These are phyloP conservation scores for Liopterus haemorrhoidalis DNA, from an alignment of 2,888 invertebrate species.

Conservation along the genomic window DNA sequence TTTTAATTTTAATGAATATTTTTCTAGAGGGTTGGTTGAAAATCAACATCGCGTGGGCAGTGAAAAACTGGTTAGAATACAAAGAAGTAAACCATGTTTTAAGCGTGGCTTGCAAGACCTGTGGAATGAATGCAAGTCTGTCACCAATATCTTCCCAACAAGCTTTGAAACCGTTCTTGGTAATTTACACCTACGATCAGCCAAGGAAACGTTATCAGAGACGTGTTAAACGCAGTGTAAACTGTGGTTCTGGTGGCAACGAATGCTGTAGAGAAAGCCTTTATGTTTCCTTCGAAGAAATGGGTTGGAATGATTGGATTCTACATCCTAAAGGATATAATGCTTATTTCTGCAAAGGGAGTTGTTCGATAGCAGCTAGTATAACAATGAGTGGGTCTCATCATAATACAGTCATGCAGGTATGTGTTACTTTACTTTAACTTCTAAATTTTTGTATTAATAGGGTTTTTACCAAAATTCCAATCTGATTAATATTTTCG, in stretches of 20 bases:
- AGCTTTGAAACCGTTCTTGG: conserved; percentile 69
- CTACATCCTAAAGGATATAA: conserved; percentile 75
- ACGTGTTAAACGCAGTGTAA: conserved; percentile 52
- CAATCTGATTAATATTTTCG: too few species aligned
- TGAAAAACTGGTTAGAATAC: conserved; percentile 69
- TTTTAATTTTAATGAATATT: too few species aligned
- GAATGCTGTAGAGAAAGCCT: conserved; percentile 80
- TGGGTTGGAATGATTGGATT: conserved; percentile 88
- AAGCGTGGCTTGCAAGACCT: conserved; percentile 72
- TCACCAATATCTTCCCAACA: conserved; percentile 66
- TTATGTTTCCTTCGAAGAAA: conserved; percentile 74
- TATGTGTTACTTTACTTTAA: too few species aligned
- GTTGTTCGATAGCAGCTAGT: conserved; percentile 68
- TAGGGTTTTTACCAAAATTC: too few species aligned
- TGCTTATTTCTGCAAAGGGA: conserved; percentile 82
- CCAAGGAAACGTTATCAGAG: conserved; percentile 49
- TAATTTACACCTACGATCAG: conserved; percentile 70
- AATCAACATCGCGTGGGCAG: conserved; percentile 69
- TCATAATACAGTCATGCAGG: conserved; percentile 71
- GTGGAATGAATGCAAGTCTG: conserved; percentile 57
- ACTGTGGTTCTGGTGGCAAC: conserved; percentile 62
- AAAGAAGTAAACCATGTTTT: conserved; percentile 63
- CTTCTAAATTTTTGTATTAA: too few species aligned
- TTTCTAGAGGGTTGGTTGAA: conserved; percentile 72
- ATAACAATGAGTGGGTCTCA: conserved; percentile 58